Evolutionary conservation across 1,140 invertebrate genomes (phyloP).

Genomic region (Himalopsyche phryganea): DNA sequence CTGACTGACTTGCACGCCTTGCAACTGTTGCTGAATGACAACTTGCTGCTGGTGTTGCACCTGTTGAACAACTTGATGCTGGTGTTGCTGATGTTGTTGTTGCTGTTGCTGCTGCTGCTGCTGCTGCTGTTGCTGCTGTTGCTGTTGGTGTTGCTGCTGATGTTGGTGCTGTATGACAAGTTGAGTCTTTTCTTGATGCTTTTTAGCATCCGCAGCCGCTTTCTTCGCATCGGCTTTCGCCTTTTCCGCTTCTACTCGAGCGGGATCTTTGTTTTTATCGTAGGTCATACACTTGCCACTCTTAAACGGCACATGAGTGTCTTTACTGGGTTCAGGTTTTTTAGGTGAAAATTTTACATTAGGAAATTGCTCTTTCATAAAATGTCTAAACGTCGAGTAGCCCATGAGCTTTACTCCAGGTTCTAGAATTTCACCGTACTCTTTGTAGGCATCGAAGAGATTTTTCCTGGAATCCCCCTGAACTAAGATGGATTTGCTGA

Average conservation of each 20-base stretch:
- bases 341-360: constrained; percentile 66
- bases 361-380: constrained; percentile 78
- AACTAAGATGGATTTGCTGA: constrained; percentile 59
- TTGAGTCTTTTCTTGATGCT: constrained; percentile 43
- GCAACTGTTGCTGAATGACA: constrained; percentile 45
- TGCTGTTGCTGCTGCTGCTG: constrained; percentile 42
- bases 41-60: constrained; percentile 44
- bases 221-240: constrained; percentile 47
- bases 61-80: constrained; percentile 33
- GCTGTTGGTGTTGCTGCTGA: constrained; percentile 42
- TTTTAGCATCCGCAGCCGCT: constrained; percentile 47
- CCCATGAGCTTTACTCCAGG: constrained; percentile 70
- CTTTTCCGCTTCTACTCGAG: constrained; percentile 49
- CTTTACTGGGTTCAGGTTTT: constrained; percentile 59
- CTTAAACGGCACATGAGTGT: constrained; percentile 47
- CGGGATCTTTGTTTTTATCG: constrained; percentile 50
- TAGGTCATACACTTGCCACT: constrained; percentile 50
- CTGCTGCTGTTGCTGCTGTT: constrained; percentile 41
- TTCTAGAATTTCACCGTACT: constrained; percentile 65
- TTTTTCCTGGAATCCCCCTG: constrained; percentile 70
- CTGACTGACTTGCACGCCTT: constrained; percentile 44
- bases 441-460: constrained; percentile 68
- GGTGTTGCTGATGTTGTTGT: constrained; percentile 40
- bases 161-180: constrained; percentile 38
- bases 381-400: constrained; percentile 74